Base-by-base conservation (phyloP, 2,797 vertebrate genomes). In the Crocidura indochinensis region DNA sequence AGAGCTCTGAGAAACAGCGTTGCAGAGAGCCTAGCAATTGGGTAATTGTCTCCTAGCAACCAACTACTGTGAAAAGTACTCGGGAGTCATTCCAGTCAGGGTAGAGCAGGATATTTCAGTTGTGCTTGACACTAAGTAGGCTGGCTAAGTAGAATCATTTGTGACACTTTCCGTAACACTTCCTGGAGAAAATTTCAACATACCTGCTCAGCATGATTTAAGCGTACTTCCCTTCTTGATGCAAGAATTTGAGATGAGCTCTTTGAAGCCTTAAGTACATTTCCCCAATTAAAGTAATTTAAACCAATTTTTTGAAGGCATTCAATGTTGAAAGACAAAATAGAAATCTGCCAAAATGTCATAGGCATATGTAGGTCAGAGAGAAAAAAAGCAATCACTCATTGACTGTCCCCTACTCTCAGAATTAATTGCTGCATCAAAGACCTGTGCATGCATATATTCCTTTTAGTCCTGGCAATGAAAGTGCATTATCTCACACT, bases 41-140 rank as follows among this genome's bases (percentile, higher is more conserved):
- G 80, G 67, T 74, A 87, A 92, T 71, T 87, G 81, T 90, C 86
- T 93, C 93, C 90, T 95, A 95, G 96, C 93, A 95, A 95, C 94
- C 75, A 77, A 1, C 29, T 62, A 65, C 77, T 94, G 78, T 95
- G 87, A 87, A 87, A 78, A 87, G 74, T 86, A 91, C 92, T 92
- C 93, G 88, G 91, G 72, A 80, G 86, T 84, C 84, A 73, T 93
- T 81, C 85, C 90, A 68, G 81, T 90, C 49, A 80, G 75, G 68
- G 65, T 46, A 92, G 74, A 87, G 75, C 56, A 80, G 84, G 75
- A 46, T 22, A 26, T 92, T 89, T 92, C 19, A 47, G 49, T 79
- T 93, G 49, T 82, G 69, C 90, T 88, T 82, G 79, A 77, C 83
- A 29, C 44, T 88, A 77, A 88, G 44, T 62, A 85, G 56, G 38